Percentiles rank a stretch among this genome's conserved stretches.
phyloP scores from a whole-genome alignment of 2,888 invertebrate genomes.

The Pyrgus malvae region DNA sequence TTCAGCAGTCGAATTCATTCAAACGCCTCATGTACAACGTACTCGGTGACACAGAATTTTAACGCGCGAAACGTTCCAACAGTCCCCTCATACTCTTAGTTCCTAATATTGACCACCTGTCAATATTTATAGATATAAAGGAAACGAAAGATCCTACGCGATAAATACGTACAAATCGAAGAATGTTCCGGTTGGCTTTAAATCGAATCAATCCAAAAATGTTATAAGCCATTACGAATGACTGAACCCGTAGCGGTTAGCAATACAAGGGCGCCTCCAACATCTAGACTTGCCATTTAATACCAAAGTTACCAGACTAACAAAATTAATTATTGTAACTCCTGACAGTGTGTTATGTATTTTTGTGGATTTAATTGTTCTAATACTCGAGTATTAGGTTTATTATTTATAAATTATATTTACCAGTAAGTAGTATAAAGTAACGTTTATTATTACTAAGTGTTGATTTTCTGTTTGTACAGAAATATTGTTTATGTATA shows the following conservation, averaged over 20 bases:
- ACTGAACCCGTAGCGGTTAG: slow-evolving; percentile 37
- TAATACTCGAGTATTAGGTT: slow-evolving; percentile 81
- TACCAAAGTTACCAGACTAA: slow-evolving; percentile 63
- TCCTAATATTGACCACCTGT: slow-evolving; percentile 16
- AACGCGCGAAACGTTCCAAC: slow-evolving; percentile 37
- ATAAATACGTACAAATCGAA: not conserved
- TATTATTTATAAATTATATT: slow-evolving; percentile 76
- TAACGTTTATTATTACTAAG: slow-evolving; percentile 72
- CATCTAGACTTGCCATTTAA: slow-evolving; percentile 56
- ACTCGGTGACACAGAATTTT: slow-evolving; percentile 88
- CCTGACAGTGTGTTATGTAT: slow-evolving; percentile 72
- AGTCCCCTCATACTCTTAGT: slow-evolving; percentile 11
- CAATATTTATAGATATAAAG: slow-evolving; percentile 9
- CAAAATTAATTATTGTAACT: slow-evolving; percentile 69
- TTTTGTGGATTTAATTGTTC: slow-evolving; percentile 77
- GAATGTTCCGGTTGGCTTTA: slow-evolving; percentile 13
- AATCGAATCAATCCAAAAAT: slow-evolving; percentile 6
- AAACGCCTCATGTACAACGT: slow-evolving; percentile 96
- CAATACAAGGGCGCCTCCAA: slow-evolving; percentile 46
- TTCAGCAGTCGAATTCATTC: slow-evolving; percentile 96
- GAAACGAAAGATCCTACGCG: not conserved
- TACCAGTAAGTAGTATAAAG: slow-evolving; percentile 75
- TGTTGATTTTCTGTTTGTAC: slow-evolving; percentile 78
- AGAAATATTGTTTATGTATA: slow-evolving; percentile 75
- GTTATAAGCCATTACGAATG: slow-evolving; percentile 6